Percentiles rank a stretch among this genome's conserved stretches.
Conservation (phyloP, 2,113 vertebrate species). For the Sylvicapra grimmia region DNA sequence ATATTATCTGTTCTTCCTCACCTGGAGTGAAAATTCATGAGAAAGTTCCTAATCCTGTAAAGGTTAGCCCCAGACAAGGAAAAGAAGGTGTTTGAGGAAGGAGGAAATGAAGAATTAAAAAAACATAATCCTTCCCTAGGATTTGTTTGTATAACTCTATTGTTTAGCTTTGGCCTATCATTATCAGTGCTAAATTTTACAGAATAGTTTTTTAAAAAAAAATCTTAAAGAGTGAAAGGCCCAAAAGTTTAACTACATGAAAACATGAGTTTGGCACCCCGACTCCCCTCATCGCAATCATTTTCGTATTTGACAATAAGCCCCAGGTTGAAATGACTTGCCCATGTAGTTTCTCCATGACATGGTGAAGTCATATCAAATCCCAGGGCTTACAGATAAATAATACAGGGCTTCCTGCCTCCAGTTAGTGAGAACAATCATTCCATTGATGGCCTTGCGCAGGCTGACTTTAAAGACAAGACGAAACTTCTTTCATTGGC, state of each 20-base stretch:
- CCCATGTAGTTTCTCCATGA: background rate
- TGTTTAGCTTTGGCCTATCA: background rate
- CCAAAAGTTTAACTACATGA: constrained; percentile 24
- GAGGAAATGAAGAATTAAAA: background rate
- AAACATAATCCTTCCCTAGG: background rate
- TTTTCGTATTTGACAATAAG: background rate
- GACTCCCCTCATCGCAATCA: background rate
- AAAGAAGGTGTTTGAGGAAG: background rate
- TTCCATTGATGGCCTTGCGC: rapidly evolving
- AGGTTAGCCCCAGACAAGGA: constrained; percentile 48
- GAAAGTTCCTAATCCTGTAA: constrained; percentile 49
- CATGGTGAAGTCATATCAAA: background rate
- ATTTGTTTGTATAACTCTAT: background rate
- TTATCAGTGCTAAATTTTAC: background rate
- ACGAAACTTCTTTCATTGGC: background rate
- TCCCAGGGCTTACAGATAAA: background rate
- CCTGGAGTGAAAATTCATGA: constrained; percentile 49
- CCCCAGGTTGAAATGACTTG: background rate
- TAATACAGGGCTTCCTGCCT: background rate
- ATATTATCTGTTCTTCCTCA: constrained; percentile 33
- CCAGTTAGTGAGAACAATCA: background rate
- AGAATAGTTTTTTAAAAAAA: background rate
- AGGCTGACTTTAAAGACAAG: background rate
- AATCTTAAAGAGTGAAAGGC: background rate
- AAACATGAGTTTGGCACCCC: background rate